These are phyloP conservation scores for Cranoglanis bouderius DNA, from an alignment of 2,113 vertebrate species.

Conservation along the genomic window DNA sequence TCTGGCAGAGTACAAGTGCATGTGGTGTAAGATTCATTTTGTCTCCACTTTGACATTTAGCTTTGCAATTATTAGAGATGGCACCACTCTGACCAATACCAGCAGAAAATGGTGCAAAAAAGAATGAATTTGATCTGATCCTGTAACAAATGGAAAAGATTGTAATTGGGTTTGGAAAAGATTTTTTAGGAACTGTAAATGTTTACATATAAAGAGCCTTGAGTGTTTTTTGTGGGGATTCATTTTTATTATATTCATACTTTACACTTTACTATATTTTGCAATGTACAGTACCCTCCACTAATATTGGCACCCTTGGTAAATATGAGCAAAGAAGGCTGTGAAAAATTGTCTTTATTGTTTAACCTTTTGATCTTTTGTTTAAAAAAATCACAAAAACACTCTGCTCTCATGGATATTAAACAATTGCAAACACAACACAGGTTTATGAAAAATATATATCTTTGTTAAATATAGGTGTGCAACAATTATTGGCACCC, in stretches of 20 bases:
- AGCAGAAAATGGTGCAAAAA: background rate
- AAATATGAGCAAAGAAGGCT: too few species aligned
- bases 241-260: too few species aligned
- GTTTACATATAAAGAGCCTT: background rate
- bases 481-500: too few species aligned
- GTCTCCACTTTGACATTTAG: constrained; percentile 4
- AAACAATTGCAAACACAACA: too few species aligned
- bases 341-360: too few species aligned
- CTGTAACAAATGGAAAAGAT: background rate
- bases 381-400: too few species aligned
- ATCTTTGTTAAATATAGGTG: too few species aligned
- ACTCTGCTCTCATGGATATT: too few species aligned
- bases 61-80: constrained; percentile 14
- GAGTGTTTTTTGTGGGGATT: background rate
- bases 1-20: background rate
- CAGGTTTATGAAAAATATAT: too few species aligned
- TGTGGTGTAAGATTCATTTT: background rate
- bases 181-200: background rate
- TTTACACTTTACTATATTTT: background rate
- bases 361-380: too few species aligned
- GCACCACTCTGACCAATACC: background rate
- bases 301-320: too few species aligned
- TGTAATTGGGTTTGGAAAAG: background rate
- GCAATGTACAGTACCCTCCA: background rate
- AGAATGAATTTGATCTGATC: background rate